Base-by-base conservation (phyloP, 2,797 vertebrate genomes). In the Oreortyx pictus region DNA sequence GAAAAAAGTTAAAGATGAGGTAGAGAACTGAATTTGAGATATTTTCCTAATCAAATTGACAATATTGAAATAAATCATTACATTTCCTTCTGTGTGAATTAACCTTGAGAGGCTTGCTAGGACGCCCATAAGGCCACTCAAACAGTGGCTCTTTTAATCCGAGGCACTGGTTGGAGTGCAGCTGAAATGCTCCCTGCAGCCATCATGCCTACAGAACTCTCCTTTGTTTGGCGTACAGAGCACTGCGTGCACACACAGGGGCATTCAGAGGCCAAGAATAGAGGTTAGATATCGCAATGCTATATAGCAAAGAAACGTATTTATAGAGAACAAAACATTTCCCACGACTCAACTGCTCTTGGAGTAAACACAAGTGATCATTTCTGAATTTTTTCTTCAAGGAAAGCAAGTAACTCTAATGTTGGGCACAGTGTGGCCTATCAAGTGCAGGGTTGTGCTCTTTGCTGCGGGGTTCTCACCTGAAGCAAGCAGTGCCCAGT, bases 1-100 rank as follows among this genome's bases (percentile, higher is more conserved):
- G 59, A 87, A 89, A 82, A 90, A 72, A 62, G 50, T 89, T 87
- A 92, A 84, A 82, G 67, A 92, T 88, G 61, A 90, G 47, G n/a
- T 33, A 86, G 27, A 89, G 47, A 78, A 93, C 10, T 87, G 35
- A 78, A 93, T 77, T 18, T 73, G 57, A 76, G 33, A 27, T 71
- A 67, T 88, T 84, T 91, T 90, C 83, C 78, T 79, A 91, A 91
- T 16, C 57, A 77, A 86, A 88, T 14, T 62, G 33, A 64, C 37
- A 83, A 59, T 60, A 82, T 33, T 52, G 23, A 83, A 92, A 82
- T 31, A 75, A 93, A 79, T 54, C 59, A 78, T 66, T 66, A 61
- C 37, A 61, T 85, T 62, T 52, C 1, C 14, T 75, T 74, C 77
- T 54, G 9, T 35, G 11, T 67, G 25, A 82, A 74, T 74, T 71